phyloP scores from a whole-genome alignment of 2,113 vertebrate genomes.

The Pomatorhinus ruficollis region DNA sequence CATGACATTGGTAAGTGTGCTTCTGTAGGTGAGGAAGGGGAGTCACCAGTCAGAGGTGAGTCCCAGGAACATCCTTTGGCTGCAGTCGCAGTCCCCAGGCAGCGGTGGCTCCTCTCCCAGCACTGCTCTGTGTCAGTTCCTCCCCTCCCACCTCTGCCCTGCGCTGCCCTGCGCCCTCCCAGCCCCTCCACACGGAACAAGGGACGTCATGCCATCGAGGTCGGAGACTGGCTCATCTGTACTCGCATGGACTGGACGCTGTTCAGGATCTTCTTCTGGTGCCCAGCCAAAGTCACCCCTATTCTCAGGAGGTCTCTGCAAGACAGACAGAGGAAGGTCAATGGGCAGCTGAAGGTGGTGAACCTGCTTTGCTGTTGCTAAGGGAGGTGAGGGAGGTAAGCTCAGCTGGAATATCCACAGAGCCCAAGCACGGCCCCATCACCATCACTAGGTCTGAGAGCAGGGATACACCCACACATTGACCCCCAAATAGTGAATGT shows the following conservation, averaged over 20 bases:
- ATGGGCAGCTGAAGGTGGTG: neutral
- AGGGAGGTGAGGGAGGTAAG: neutral
- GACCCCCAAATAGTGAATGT: neutral
- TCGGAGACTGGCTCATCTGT: slow-evolving; percentile 93
- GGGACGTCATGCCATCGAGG: slow-evolving; percentile 90
- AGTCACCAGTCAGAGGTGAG: slow-evolving; percentile 45
- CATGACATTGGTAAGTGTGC: slow-evolving; percentile 60
- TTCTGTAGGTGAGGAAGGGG: slow-evolving; percentile 70
- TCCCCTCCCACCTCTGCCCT: slow-evolving; percentile 51
- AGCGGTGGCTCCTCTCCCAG: slow-evolving; percentile 37
- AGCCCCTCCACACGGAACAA: slow-evolving; percentile 39
- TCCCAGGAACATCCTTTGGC: slow-evolving; percentile 34
- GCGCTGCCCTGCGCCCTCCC: slow-evolving; percentile 33
- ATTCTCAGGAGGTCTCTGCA: slow-evolving; percentile 96
- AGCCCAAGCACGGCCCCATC: fast-evolving
- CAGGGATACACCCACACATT: neutral
- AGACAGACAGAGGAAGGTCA: neutral
- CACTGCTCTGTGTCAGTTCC: slow-evolving; percentile 10
- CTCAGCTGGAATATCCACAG: neutral
- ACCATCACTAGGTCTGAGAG: neutral
- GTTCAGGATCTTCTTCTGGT: slow-evolving; percentile 99
- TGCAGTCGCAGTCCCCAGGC: slow-evolving; percentile 23
- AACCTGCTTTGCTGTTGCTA: neutral
- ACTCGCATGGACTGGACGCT: slow-evolving; percentile 95
- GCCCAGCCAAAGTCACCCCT: slow-evolving; percentile 96